These are phyloP conservation scores for Clarias platycephalus DNA, from an alignment of 2,797 vertebrate species.

Conservation along the genomic window DNA sequence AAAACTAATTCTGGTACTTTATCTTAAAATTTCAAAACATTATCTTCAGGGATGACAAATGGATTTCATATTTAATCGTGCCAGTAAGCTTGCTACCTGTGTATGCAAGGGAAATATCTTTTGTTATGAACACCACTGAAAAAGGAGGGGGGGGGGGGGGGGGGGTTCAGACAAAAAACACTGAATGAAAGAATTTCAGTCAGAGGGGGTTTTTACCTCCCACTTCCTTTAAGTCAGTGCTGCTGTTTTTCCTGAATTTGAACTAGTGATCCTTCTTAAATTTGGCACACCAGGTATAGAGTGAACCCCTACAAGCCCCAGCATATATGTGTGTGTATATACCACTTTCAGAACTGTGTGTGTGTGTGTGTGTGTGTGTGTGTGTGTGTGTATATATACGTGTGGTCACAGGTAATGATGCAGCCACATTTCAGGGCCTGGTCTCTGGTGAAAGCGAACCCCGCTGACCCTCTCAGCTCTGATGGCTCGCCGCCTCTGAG, in stretches of 20 bases:
- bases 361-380: background rate
- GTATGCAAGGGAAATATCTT: background rate
- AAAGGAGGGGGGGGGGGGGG: too few species aligned
- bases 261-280: background rate
- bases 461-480: constrained; percentile 44
- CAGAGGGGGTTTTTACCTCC: background rate
- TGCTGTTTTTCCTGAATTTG: constrained; percentile 2
- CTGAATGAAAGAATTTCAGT: background rate
- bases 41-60: background rate
- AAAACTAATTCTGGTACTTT: background rate
- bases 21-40: background rate
- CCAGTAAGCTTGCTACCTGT: background rate
- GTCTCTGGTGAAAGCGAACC: constrained; percentile 41
- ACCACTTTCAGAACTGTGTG: constrained; percentile 2
- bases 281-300: constrained; percentile 1
- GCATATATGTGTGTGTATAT: constrained; percentile 4
- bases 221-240: background rate
- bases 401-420: constrained; percentile 51
- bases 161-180: background rate
- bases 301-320: background rate
- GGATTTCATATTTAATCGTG: background rate
- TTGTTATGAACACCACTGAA: background rate
- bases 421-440: constrained; percentile 41
- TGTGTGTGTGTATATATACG: background rate
- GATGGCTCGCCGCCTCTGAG: constrained; percentile 31